Conservation (phyloP, 2,888 invertebrate genomes). For the Tetrapedia diversipes region DNA sequence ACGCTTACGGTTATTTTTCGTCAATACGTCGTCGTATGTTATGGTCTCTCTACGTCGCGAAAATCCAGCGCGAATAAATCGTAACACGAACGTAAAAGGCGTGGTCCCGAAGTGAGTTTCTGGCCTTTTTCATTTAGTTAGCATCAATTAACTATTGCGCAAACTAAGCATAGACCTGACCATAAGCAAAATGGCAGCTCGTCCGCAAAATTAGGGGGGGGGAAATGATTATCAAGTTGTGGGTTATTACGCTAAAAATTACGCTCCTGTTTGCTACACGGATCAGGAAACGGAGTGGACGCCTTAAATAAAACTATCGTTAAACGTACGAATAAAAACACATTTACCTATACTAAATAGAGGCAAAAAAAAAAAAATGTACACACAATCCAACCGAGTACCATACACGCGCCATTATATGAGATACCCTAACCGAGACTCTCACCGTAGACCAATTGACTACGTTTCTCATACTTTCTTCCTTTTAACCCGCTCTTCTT, state of each 20-base stretch:
- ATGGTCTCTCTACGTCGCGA: neutral
- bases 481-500: neutral
- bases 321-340: constrained; percentile 50
- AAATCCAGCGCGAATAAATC: constrained; percentile 25
- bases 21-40: neutral
- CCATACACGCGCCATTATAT: constrained; percentile 32
- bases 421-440: constrained; percentile 2
- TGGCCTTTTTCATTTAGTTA: constrained; percentile 1
- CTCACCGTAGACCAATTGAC: constrained; percentile 14
- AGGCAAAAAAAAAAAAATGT: constrained; percentile 46
- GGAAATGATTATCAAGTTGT: neutral
- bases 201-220: neutral
- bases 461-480: constrained; percentile 3
- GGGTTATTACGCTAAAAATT: constrained; percentile 24
- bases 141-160: neutral
- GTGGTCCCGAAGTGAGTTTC: constrained; percentile 48
- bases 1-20: neutral
- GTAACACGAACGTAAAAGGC: constrained; percentile 28
- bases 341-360: constrained; percentile 44
- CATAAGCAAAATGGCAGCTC: neutral
- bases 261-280: constrained; percentile 12
- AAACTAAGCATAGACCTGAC: neutral
- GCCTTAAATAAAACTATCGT: constrained; percentile 47
- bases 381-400: constrained; percentile 42
- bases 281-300: neutral